Evolutionary conservation across 2,797 vertebrate species (phyloP).

Genomic region (Hybognathus amarus): DNA sequence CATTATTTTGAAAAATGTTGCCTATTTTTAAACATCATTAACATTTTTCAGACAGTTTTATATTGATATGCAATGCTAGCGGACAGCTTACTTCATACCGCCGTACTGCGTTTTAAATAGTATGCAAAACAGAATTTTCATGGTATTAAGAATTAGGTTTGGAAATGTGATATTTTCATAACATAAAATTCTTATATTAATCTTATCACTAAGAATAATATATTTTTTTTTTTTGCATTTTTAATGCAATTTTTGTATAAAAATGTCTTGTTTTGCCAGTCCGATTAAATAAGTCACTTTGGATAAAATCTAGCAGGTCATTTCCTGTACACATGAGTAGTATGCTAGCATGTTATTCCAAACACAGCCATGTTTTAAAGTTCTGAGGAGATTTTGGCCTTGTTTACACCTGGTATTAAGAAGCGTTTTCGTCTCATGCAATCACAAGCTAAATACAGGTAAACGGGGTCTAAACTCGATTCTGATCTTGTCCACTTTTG

Average conservation of each 20-base stretch:
- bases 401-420: neutral
- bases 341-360: neutral
- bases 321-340: neutral
- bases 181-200: neutral
- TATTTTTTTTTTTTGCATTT: neutral
- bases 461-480: neutral
- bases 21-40: neutral
- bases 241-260: neutral
- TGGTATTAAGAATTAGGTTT: neutral
- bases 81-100: neutral
- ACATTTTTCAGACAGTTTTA: neutral
- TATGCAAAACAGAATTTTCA: neutral
- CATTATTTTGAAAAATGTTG: neutral
- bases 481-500: neutral
- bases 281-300: neutral
- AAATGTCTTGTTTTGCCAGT: conserved; percentile 1
- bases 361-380: neutral
- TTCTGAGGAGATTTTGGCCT: neutral
- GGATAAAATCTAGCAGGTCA: neutral
- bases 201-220: neutral
- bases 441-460: neutral
- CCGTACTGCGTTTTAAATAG: neutral
- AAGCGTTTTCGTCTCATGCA: too few species aligned
- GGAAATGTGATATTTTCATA: neutral
- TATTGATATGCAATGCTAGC: neutral